These are phyloP conservation scores for Chlamydotis undulata DNA, from an alignment of 2,113 vertebrate genomes.

Conservation along the genomic window DNA sequence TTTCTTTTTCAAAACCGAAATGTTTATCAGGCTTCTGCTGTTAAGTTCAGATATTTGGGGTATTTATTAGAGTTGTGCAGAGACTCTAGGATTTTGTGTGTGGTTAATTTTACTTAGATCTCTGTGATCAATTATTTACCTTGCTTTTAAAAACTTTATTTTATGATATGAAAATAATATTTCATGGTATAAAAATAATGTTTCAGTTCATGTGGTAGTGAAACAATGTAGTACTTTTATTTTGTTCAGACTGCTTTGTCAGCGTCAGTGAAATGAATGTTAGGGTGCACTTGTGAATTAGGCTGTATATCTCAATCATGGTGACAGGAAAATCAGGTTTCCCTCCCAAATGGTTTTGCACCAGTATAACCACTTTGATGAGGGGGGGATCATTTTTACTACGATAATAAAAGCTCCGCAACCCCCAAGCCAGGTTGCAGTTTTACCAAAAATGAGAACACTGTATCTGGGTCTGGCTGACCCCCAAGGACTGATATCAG, in stretches of 20 bases:
- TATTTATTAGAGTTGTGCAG: background rate
- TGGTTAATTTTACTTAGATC: background rate
- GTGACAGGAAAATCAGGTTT: background rate
- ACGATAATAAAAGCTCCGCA: background rate
- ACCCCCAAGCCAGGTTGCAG: background rate
- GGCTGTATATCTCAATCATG: background rate
- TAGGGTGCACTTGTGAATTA: background rate
- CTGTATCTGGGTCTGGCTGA: background rate
- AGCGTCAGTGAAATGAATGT: background rate
- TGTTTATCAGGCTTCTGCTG: background rate
- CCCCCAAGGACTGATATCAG: background rate
- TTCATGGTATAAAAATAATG: background rate
- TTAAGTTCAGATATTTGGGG: conserved; percentile 18
- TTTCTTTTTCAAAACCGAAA: background rate
- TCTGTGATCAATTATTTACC: background rate
- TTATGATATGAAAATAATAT: background rate
- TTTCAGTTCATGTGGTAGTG: background rate
- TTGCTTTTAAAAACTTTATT: background rate
- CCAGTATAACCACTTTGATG: background rate
- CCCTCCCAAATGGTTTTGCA: background rate
- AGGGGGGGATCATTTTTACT: background rate
- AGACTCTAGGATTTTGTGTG: background rate
- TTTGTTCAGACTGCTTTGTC: background rate
- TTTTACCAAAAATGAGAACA: background rate
- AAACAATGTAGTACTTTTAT: background rate